These are phyloP conservation scores for Paradoxurus hermaphroditus DNA, from an alignment of 2,113 vertebrate genomes.

Conservation along the genomic window DNA sequence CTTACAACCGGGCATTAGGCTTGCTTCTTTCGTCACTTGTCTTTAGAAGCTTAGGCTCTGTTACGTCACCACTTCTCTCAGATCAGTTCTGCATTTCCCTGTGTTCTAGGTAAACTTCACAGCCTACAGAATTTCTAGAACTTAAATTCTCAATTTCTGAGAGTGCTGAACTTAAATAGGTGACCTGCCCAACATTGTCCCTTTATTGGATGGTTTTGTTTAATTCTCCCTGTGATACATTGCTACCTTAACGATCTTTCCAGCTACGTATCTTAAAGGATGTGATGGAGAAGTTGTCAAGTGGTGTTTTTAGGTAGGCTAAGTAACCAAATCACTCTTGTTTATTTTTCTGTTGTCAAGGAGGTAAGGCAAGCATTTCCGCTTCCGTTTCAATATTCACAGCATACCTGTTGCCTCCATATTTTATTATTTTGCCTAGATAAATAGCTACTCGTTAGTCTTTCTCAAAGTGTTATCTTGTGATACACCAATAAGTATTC, in stretches of 20 bases:
- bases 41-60: not conserved
- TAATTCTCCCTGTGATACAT: rapidly evolving
- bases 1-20: not conserved
- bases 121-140: not conserved
- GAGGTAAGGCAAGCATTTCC: not conserved
- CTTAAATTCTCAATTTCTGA: not conserved
- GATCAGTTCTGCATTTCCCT: not conserved
- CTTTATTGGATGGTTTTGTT: not conserved
- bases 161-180: not conserved
- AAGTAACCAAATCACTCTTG: not conserved
- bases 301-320: conserved; percentile 90
- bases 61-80: not conserved
- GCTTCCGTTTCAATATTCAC: not conserved
- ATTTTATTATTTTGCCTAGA: not conserved
- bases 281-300: conserved; percentile 93
- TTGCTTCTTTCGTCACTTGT: not conserved
- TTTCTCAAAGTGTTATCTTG: not conserved
- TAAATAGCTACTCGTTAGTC: not conserved
- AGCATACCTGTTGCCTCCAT: not conserved
- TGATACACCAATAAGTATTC: not conserved
- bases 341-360: not conserved
- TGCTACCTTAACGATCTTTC: conserved; percentile 82
- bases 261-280: conserved; percentile 94
- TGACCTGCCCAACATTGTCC: not conserved
- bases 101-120: not conserved